These are phyloP conservation scores for Gadus chalcogrammus DNA, from an alignment of 2,113 vertebrate genomes.

Conservation along the genomic window DNA sequence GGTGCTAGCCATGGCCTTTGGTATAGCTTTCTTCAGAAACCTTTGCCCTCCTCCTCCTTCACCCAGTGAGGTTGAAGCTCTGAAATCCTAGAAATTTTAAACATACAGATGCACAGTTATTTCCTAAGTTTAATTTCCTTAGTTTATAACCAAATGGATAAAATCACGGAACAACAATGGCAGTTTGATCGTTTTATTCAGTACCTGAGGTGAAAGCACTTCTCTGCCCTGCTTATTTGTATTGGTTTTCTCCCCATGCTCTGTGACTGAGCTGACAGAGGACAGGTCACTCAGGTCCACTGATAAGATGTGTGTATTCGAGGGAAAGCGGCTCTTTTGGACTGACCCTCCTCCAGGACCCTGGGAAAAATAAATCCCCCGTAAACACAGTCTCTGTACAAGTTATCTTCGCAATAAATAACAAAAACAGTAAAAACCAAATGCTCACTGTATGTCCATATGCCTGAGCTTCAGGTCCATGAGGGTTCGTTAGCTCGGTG, in stretches of 20 bases:
- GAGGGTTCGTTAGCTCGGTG: not conserved
- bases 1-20: slow-evolving; percentile 21
- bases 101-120: not conserved
- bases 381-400: not conserved
- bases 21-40: slow-evolving; percentile 72
- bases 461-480: not conserved
- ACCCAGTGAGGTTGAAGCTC: slow-evolving; percentile 35
- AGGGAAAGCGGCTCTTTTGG: not conserved
- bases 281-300: slow-evolving; percentile 45
- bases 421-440: not conserved
- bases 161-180: not conserved
- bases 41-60: slow-evolving; percentile 50
- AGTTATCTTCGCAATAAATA: not conserved
- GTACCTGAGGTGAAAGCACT: slow-evolving; percentile 10
- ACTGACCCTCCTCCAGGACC: slow-evolving; percentile 26
- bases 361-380: slow-evolving; percentile 28
- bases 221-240: too few species aligned
- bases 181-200: not conserved
- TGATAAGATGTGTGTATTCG: not conserved
- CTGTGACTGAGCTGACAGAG: slow-evolving; percentile 25
- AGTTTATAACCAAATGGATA: not conserved
- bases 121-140: not conserved
- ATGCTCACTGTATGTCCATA: slow-evolving; percentile 14
- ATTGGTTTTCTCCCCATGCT: not conserved
- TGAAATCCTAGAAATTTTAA: slow-evolving; percentile 16